Conservation (phyloP, 2,797 vertebrate species). For the Ciconia nigra region DNA sequence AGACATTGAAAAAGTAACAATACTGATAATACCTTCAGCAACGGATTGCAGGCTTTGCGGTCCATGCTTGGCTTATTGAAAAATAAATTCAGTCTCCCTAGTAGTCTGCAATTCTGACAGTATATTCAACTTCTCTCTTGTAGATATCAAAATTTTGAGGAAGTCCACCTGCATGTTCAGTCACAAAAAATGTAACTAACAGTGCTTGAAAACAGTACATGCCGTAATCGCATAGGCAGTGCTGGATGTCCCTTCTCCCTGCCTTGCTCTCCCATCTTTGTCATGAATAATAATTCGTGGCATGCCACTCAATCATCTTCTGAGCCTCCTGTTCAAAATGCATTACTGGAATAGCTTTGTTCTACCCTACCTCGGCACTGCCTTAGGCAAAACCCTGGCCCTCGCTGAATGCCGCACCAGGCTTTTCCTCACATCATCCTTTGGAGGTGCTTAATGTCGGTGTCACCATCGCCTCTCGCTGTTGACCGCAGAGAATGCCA, state of each 20-base stretch:
- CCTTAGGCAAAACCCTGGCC: background rate
- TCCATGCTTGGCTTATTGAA: background rate
- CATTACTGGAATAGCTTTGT: background rate
- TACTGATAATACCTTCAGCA: background rate
- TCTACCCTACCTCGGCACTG: background rate
- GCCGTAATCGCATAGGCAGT: background rate
- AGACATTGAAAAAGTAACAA: background rate
- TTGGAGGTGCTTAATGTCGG: background rate
- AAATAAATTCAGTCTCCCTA: background rate
- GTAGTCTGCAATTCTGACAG: background rate
- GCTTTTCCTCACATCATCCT: background rate
- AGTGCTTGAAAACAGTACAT: background rate
- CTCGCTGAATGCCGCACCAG: rapidly evolving
- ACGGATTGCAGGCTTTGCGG: background rate
- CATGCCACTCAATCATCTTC: background rate
- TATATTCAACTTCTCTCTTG: background rate
- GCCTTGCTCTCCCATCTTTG: background rate
- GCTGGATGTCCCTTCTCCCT: background rate
- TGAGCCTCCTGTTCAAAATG: background rate
- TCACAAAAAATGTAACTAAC: background rate
- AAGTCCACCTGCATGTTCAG: background rate
- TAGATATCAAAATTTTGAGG: background rate
- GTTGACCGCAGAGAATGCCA: background rate
- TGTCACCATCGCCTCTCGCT: background rate
- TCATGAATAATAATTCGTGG: background rate